Evolutionary conservation across 2,888 invertebrate species (phyloP), one percentile per base, ranked within the genome.

Genomic region (Chaetogeoica ovagalla): DNA sequence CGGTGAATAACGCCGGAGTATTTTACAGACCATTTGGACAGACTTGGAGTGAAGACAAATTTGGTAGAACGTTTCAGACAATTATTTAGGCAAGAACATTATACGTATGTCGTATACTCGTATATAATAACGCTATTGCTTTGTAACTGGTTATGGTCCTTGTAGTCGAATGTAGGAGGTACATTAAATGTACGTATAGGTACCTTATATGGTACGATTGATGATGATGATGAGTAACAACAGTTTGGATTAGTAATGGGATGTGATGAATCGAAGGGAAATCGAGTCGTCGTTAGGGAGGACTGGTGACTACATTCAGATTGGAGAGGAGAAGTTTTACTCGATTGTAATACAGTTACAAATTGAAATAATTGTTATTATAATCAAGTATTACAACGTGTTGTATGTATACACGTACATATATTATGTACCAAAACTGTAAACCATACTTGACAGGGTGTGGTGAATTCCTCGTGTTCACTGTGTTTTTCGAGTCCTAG

Each of bases 1-100:
- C 62, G 69, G 69, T 89, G 66, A 89, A 89, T 84, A 89, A 89
- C 84, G 89, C 89, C 37, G 89, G 88, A 23, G 86, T 89, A 19
- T 89, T 89, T 86, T 88, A 88, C 84, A 86, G 87, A 83, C 87
- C 87, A n/a, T 87, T 87, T 82, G 55, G 55, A 55, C 19, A 1
- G 19, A 83, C 85, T 82, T 82, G 87, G 81, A 89, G 89, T 3
- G 86, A 85, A 75, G 89, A 89, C 85, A 86, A 87, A 30, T 88
- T 88, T 84, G 89, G 89, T 84, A 84, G 87, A 66, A 89, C 88
- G 17, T 88, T 89, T 84, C 89, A 89, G 85, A 88, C 88, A 15
- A 90, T 85, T 89, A 89, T 85, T 85, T 90, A 82, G 88, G 88
- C 88, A 84, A 83, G 85, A 82, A 23, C 17, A 30, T 0, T 48